Percentiles rank a stretch among this genome's conserved stretches.
Conservation (phyloP, 2,113 vertebrate species). For the Lamprologus speciosus region DNA sequence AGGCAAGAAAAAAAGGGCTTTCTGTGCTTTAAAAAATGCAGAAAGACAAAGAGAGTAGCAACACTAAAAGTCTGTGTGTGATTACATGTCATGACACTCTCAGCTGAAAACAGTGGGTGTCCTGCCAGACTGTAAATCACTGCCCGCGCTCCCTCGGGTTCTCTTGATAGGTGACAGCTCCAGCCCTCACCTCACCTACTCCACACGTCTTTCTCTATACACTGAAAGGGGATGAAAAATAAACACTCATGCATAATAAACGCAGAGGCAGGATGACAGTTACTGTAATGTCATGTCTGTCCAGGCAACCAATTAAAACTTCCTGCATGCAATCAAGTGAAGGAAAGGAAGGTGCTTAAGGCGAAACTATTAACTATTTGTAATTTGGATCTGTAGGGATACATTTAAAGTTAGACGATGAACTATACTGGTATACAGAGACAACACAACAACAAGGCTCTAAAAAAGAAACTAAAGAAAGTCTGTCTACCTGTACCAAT, state of each 20-base stretch:
- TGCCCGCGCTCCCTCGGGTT: constrained; percentile 1
- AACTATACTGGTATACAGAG: neutral
- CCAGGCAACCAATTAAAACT: constrained; percentile 25
- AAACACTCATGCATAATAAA: constrained; percentile 22
- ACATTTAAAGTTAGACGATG: neutral
- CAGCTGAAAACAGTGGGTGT: constrained; percentile 14
- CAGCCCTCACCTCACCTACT: constrained; percentile 29
- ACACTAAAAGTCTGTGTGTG: neutral
- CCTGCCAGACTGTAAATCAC: constrained; percentile 45
- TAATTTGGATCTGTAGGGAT: neutral
- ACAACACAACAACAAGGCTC: neutral
- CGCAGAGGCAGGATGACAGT: neutral
- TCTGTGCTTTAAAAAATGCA: neutral
- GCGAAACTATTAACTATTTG: neutral
- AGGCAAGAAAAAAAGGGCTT: neutral
- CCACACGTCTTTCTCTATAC: neutral
- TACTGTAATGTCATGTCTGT: constrained; percentile 8
- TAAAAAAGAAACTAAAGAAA: neutral
- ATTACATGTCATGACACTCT: constrained; percentile 20
- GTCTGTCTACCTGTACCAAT: neutral
- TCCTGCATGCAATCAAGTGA: neutral
- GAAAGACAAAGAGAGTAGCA: neutral
- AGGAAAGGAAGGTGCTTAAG: neutral
- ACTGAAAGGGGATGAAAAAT: neutral
- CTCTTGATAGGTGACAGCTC: constrained; percentile 14